A percentile compares a stretch with the other conserved stretches of the same genome.
phyloP scores from a whole-genome alignment of 2,888 invertebrate species.

The Drosophila meridiana region DNA sequence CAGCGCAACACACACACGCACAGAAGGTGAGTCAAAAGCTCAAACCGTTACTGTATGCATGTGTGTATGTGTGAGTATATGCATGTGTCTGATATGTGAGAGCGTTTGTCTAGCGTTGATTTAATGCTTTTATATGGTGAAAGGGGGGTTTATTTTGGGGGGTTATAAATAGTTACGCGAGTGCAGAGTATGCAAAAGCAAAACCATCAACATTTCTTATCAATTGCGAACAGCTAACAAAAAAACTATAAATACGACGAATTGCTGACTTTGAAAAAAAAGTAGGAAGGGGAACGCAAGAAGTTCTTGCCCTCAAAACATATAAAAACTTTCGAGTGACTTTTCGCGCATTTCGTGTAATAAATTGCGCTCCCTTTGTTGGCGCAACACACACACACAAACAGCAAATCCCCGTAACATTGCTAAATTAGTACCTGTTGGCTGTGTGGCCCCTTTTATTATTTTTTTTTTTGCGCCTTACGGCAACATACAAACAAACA shows the following conservation, averaged over 20 bases:
- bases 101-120: constrained; percentile 32
- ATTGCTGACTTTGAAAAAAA: constrained; percentile 41
- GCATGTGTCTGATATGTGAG: constrained; percentile 9
- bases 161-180: constrained; percentile 66
- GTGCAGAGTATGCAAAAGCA: constrained; percentile 59
- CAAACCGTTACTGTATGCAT: background rate
- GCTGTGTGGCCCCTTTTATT: constrained; percentile 45
- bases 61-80: background rate
- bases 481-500: constrained; percentile 35
- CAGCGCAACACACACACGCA: constrained; percentile 36
- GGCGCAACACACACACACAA: constrained; percentile 37
- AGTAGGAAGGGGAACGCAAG: background rate
- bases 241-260: constrained; percentile 69
- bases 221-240: constrained; percentile 60
- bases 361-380: constrained; percentile 63
- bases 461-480: constrained; percentile 37
- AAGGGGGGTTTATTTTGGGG: no score
- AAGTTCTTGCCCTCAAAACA: constrained; percentile 9
- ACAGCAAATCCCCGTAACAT: constrained; percentile 51
- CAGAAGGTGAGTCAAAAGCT: constrained; percentile 65
- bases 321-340: constrained; percentile 54
- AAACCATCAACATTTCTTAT: constrained; percentile 62
- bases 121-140: constrained; percentile 39
- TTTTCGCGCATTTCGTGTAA: constrained; percentile 71
- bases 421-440: constrained; percentile 75